Evolutionary conservation across 2,113 vertebrate genomes (phyloP).

Genomic region (Aspidoscelis tigris): DNA sequence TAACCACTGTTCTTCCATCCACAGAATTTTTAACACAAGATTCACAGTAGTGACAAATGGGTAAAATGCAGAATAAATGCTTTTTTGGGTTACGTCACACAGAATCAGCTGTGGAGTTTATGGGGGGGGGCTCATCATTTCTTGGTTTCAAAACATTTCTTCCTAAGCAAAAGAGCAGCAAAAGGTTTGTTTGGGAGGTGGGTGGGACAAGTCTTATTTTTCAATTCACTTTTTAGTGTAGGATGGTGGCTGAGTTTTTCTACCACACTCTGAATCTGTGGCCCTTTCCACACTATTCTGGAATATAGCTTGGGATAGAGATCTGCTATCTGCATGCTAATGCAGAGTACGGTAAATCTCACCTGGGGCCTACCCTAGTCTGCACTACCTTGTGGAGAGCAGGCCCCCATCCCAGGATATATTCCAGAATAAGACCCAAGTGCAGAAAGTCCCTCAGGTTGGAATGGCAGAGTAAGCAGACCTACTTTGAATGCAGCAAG

Average conservation of each 20-base stretch:
- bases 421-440: too few species aligned
- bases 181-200: not conserved
- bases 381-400: too few species aligned
- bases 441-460: not conserved
- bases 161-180: conserved; percentile 71
- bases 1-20: conserved; percentile 63
- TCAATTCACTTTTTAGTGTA: conserved; percentile 8
- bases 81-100: conserved; percentile 75
- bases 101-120: conserved; percentile 66
- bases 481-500: conserved; percentile 7
- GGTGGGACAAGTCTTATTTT: conserved; percentile 30
- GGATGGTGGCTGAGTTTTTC: not conserved
- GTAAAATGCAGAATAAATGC: conserved; percentile 84
- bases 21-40: conserved; percentile 68
- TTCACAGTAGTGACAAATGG: conserved; percentile 75
- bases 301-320: too few species aligned
- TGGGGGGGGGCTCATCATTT: conserved; percentile 62
- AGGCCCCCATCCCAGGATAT: too few species aligned
- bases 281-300: too few species aligned
- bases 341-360: too few species aligned
- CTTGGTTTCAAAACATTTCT: conserved; percentile 61
- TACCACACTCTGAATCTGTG: not conserved
- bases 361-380: too few species aligned
- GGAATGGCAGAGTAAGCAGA: not conserved
- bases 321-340: too few species aligned